A percentile compares a stretch with the other conserved stretches of the same genome.
These are phyloP conservation scores for Pseudococcus jackbeardsleyi DNA, from an alignment of 2,888 invertebrate species.

Conservation along the genomic window DNA sequence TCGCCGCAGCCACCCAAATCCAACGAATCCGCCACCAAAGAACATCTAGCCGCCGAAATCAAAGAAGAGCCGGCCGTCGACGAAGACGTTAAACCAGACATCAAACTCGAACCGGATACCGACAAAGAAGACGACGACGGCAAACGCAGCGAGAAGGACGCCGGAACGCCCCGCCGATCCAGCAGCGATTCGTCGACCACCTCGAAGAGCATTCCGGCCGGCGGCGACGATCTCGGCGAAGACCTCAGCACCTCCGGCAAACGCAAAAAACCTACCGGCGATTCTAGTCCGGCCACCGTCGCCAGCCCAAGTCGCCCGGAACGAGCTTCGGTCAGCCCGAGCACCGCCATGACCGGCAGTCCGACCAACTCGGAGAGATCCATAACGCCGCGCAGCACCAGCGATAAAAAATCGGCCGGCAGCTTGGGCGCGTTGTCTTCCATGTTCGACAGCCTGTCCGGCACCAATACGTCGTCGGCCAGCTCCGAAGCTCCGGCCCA, in stretches of 20 bases:
- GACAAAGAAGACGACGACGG: conserved; percentile 67
- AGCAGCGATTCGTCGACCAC: conserved; percentile 68
- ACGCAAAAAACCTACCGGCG: conserved; percentile 58
- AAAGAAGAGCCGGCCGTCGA: conserved; percentile 71
- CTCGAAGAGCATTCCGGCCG: conserved; percentile 68
- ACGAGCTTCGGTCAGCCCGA: conserved; percentile 72
- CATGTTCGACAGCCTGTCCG: conserved; percentile 88
- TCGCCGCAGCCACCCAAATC: conserved; percentile 71
- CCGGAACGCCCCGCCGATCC: conserved; percentile 52
- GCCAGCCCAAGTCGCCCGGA: conserved; percentile 66
- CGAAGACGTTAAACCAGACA: conserved; percentile 70
- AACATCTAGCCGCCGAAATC: conserved; percentile 66
- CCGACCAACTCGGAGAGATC: conserved; percentile 83
- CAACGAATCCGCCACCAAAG: conserved; percentile 71
- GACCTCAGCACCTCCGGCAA: conserved; percentile 35
- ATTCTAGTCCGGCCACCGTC: conserved; percentile 59
- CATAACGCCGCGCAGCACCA: conserved; percentile 79
- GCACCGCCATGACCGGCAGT: conserved; percentile 72
- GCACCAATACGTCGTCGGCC: conserved; percentile 65
- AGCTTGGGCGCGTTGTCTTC: conserved; percentile 88
- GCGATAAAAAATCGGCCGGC: conserved; percentile 75
- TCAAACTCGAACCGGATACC: conserved; percentile 68
- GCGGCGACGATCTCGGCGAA: conserved; percentile 61
- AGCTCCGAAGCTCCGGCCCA: conserved; percentile 68
- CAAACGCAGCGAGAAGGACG: conserved; percentile 49